phyloP scores from a whole-genome alignment of 2,888 invertebrate genomes.

The Creontiades dilutus region DNA sequence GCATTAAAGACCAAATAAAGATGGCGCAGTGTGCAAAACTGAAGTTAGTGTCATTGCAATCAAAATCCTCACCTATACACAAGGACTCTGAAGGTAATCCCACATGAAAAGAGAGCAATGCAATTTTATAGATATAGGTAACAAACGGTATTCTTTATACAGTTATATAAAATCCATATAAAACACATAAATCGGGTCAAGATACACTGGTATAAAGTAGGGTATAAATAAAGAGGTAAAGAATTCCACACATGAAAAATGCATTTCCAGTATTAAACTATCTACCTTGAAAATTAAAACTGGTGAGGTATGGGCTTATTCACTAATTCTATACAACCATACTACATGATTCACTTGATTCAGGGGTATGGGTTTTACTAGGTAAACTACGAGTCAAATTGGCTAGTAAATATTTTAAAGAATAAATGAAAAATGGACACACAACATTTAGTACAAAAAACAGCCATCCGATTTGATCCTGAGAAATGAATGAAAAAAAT shows the following conservation, averaged over 20 bases:
- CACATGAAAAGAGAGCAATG: constrained; percentile 25
- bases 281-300: background rate
- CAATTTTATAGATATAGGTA: background rate
- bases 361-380: background rate
- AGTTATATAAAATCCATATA: background rate
- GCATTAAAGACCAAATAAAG: too few species aligned
- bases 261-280: constrained; percentile 13
- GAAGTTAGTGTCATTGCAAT: background rate
- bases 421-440: background rate
- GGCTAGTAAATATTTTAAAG: too few species aligned
- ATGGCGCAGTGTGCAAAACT: background rate
- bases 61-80: constrained; percentile 29
- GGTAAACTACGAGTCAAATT: background rate
- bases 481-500: too few species aligned
- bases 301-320: background rate
- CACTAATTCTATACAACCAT: background rate
- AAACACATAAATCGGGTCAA: too few species aligned
- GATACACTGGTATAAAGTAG: background rate
- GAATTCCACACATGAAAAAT: constrained; percentile 1
- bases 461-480: background rate
- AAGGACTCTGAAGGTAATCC: constrained; percentile 35
- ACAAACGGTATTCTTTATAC: background rate
- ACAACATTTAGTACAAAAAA: constrained; percentile 6
- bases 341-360: background rate
- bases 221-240: background rate